These are phyloP conservation scores for Spatulosminthurus flaviceps DNA, from an alignment of 2,888 invertebrate genomes.

Conservation along the genomic window DNA sequence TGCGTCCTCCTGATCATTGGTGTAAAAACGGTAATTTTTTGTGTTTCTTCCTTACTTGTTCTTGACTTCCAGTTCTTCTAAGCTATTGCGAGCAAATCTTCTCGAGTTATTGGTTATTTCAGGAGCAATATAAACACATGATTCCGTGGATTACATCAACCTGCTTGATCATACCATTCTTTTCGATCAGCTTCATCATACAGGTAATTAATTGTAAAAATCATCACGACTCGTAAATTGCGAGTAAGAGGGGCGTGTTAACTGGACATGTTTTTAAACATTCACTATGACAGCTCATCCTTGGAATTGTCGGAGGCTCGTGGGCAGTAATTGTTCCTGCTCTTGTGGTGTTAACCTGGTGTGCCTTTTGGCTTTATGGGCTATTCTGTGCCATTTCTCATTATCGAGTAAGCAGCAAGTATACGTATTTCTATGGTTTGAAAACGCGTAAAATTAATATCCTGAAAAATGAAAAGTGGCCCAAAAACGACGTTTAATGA, in stretches of 20 bases:
- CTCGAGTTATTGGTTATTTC: background rate
- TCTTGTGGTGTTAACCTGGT: conserved; percentile 60
- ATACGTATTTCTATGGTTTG: too few species aligned
- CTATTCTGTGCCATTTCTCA: conserved; percentile 62
- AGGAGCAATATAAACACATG: conserved; percentile 62
- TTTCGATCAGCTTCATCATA: conserved; percentile 59
- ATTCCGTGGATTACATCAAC: conserved; percentile 62
- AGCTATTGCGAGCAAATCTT: too few species aligned
- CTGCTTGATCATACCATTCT: conserved; percentile 59
- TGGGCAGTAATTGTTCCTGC: conserved; percentile 57
- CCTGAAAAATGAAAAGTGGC: too few species aligned
- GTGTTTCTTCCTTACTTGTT: too few species aligned
- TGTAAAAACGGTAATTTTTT: conserved; percentile 56
- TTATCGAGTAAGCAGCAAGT: conserved; percentile 53
- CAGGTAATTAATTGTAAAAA: conserved; percentile 52
- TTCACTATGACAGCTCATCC: conserved; percentile 50
- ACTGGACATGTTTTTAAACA: too few species aligned
- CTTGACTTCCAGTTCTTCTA: too few species aligned
- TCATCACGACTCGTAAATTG: too few species aligned
- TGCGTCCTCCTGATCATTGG: conserved; percentile 59
- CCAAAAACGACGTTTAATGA: background rate
- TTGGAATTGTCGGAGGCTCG: conserved; percentile 55
- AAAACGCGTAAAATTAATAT: too few species aligned
- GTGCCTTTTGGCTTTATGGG: conserved; percentile 60
- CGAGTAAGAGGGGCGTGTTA: too few species aligned